phyloP scores from a whole-genome alignment of 2,888 invertebrate species.

The Meiosimyza platycephala region DNA sequence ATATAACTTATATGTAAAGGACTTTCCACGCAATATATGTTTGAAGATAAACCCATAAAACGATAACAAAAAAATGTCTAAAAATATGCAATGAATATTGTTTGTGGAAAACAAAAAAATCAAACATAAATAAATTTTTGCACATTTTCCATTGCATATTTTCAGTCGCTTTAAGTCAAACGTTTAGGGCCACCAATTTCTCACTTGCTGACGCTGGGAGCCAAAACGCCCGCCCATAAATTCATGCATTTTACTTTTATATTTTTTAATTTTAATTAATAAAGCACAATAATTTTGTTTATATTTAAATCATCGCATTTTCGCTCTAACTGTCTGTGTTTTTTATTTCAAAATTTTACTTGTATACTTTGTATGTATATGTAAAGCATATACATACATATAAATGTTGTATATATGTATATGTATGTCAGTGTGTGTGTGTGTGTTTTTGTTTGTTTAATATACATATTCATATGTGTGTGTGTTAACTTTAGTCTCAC shows the following conservation, averaged over 20 bases:
- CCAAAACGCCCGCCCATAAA: conserved; percentile 20
- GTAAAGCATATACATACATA: conserved; percentile 7
- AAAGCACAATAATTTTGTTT: conserved; percentile 26
- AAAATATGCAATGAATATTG: too few species aligned
- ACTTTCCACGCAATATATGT: background rate
- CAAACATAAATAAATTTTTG: too few species aligned
- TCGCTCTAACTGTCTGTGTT: conserved; percentile 4
- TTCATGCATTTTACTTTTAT: conserved; percentile 29
- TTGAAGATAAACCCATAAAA: background rate
- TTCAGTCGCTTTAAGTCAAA: too few species aligned
- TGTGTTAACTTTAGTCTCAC: conserved; percentile 54
- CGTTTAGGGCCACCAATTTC: too few species aligned
- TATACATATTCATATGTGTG: conserved; percentile 45
- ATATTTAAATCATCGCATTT: conserved; percentile 1
- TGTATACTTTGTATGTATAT: background rate
- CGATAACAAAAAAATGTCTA: too few species aligned
- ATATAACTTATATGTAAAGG: background rate
- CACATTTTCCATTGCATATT: too few species aligned
- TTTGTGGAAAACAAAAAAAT: too few species aligned
- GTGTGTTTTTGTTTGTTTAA: conserved; percentile 45
- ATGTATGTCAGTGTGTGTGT: conserved; percentile 56
- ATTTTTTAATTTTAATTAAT: conserved; percentile 20
- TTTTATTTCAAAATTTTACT: background rate
- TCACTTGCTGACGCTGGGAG: background rate
- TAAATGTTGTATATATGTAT: conserved; percentile 12